Base-by-base conservation (phyloP, 2,113 vertebrate species). In the Gasterosteus aculeatus region DNA sequence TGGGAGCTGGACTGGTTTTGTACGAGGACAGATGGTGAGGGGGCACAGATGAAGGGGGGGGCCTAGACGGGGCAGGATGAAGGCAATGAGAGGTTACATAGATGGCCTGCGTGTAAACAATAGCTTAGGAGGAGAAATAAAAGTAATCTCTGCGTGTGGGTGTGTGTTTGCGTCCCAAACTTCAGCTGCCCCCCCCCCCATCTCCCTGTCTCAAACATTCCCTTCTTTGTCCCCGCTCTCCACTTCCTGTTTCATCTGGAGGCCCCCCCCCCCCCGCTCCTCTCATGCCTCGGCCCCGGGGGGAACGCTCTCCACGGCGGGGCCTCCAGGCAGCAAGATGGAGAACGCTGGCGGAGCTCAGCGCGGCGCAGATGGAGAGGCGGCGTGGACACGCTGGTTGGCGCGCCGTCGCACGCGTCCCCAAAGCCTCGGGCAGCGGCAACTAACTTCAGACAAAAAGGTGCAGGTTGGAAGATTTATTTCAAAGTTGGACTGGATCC, bases 221-320 rank as follows among this genome's bases (percentile, higher is more conserved):
- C 68, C 85, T 86, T 92, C 92, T 93, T 94, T 94, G 93, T 93
- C 88, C 91, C 69, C 82, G 26, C 88, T 82, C 82, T 78, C 80
- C 79, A 93, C 88, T 93, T 93, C 92, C 93, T 92, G 92, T 91
- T 93, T 93, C 92, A 94, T 94, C 93, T 93, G 93, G 93, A 94
- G 93, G n/a, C n/a, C n/a, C n/a, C n/a, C n/a, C n/a, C n/a, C n/a
- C n/a, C n/a, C n/a, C 89, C 91, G 92, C 22, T 26, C 22, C 22
- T 26, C 90, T 92, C 88, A 87, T 91, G 92, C 90, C 86, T 91
- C 78, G 53, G 93, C 88, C 90, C 91, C 88, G 70, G 82, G 80
- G 89, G 88, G 83, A 91, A 81, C 77, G 31, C 79, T 89, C 89
- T 91, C 85, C 84, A 74, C 14, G 86, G 86, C 78, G 72, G 5